Evolutionary conservation across 2,888 invertebrate genomes (phyloP).

Genomic region (Drosophila eohydei): DNA sequence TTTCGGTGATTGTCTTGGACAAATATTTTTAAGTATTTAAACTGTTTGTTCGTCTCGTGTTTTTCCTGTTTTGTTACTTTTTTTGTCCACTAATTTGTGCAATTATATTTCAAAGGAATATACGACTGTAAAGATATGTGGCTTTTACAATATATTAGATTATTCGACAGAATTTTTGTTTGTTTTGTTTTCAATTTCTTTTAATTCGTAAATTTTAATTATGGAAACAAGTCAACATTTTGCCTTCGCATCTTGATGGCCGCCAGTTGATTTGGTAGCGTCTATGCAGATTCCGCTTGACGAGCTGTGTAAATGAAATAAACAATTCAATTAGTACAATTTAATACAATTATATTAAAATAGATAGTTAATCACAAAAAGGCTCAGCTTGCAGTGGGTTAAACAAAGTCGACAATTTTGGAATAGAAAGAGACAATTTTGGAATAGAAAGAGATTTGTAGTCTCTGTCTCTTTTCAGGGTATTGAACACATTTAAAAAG

Average conservation of each 20-base stretch:
- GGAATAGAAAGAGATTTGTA: background rate
- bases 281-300: slow-evolving; percentile 38
- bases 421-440: background rate
- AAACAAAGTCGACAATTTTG: background rate
- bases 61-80: slow-evolving; percentile 16
- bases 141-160: slow-evolving; percentile 12
- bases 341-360: background rate
- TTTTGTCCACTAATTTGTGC: background rate
- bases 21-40: slow-evolving; percentile 27
- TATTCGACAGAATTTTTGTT: slow-evolving; percentile 15
- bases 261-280: slow-evolving; percentile 43
- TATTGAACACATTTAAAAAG: slow-evolving; percentile 1
- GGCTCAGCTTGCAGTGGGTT: slow-evolving; percentile 7
- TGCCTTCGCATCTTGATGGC: slow-evolving; percentile 28
- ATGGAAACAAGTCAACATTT: slow-evolving; percentile 58
- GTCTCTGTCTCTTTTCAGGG: background rate
- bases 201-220: slow-evolving; percentile 60
- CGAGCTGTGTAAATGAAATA: slow-evolving; percentile 39
- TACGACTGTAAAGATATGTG: background rate
- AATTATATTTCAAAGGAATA: background rate
- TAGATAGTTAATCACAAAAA: background rate
- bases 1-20: slow-evolving; percentile 28
- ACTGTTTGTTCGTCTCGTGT: slow-evolving; percentile 11
- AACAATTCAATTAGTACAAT: slow-evolving; percentile 5
- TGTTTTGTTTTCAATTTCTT: slow-evolving; percentile 45